A percentile compares a stretch with the other conserved stretches of the same genome.
phyloP scores from a whole-genome alignment of 2,888 invertebrate genomes.

The Scelioninae gen. 1 region DNA sequence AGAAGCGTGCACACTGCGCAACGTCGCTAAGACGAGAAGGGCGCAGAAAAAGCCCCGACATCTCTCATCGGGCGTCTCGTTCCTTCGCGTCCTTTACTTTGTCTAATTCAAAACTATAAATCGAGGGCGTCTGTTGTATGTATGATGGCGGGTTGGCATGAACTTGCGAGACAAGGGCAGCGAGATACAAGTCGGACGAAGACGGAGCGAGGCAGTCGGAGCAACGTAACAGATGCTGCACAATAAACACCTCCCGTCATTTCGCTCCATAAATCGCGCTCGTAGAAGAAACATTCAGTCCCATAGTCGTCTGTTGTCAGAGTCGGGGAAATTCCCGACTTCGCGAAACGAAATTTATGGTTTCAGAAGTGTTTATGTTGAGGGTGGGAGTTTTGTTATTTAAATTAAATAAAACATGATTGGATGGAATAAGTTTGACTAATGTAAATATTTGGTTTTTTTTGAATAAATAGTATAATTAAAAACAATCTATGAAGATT shows the following conservation, averaged over 20 bases:
- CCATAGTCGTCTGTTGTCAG: conserved; percentile 68
- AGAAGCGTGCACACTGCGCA: conserved; percentile 39
- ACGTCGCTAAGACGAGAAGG: conserved; percentile 47
- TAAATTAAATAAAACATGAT: no score
- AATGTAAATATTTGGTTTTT: no score
- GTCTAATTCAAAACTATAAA: conserved; percentile 84
- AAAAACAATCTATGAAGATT: no score
- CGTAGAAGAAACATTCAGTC: conserved; percentile 83
- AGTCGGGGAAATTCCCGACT: conserved; percentile 45
- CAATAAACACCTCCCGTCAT: conserved; percentile 85
- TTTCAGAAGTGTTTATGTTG: not conserved
- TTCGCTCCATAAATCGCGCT: conserved; percentile 84
- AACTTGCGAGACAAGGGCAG: conserved; percentile 52
- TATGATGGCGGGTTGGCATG: conserved; percentile 79
- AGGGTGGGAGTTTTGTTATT: not conserved
- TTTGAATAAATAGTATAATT: no score
- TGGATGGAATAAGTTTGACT: no score
- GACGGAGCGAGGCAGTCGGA: conserved; percentile 56
- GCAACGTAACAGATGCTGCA: conserved; percentile 81
- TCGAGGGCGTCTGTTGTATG: conserved; percentile 83
- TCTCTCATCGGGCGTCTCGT: conserved; percentile 54
- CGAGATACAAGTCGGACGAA: conserved; percentile 44
- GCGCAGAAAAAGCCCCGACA: conserved; percentile 57
- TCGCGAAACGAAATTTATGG: conserved; percentile 9
- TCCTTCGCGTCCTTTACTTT: conserved; percentile 73